Percentiles rank a stretch among this genome's conserved stretches.
Evolutionary conservation across 2,113 vertebrate species (phyloP).

Genomic region (Periophthalmus modestus): DNA sequence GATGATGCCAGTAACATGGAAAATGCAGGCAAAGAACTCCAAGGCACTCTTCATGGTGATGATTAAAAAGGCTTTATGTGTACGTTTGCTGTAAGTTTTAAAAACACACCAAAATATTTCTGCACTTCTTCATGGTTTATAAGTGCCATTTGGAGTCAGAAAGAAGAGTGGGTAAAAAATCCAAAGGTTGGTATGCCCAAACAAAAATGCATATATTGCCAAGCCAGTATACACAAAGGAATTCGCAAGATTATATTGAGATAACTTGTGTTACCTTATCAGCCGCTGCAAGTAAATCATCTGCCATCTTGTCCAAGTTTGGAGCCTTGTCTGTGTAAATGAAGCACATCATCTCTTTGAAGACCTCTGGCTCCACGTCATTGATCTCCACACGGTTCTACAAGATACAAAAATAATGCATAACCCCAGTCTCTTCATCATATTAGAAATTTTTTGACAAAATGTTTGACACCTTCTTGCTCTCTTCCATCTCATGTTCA

Average conservation of each 20-base stretch:
- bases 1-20: too few relatives aligned
- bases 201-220: neutral
- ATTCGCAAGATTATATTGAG: too few relatives aligned
- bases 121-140: too few relatives aligned
- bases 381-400: conserved; percentile 99
- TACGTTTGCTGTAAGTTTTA: too few relatives aligned
- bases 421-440: conserved; percentile 1
- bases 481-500: conserved; percentile 98
- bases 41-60: too few relatives aligned
- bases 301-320: conserved; percentile 98
- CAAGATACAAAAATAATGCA: conserved; percentile 1
- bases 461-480: conserved; percentile 86
- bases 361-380: conserved; percentile 96
- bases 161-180: conserved; percentile 14
- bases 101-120: too few relatives aligned
- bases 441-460: too few relatives aligned
- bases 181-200: neutral
- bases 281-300: conserved; percentile 95
- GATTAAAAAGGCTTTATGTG: too few relatives aligned
- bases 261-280: conserved; percentile 85
- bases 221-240: too few relatives aligned
- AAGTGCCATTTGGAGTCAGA: neutral
- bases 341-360: conserved; percentile 99
- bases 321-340: conserved; percentile 98
- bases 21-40: too few relatives aligned